phyloP scores from a whole-genome alignment of 2,888 invertebrate species.

The Anarsia innoxiella region DNA sequence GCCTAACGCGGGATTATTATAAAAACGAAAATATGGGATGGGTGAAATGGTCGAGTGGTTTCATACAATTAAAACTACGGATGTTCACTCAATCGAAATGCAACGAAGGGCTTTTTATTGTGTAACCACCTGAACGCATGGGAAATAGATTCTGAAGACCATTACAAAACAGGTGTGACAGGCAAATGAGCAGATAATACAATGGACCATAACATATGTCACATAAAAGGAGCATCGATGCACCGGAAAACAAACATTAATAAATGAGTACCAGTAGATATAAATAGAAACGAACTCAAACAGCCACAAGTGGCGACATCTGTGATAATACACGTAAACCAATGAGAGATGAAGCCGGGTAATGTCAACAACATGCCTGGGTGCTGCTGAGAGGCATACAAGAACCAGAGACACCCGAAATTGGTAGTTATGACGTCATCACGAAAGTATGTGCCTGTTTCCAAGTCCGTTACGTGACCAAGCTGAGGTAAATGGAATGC shows the following conservation, averaged over 20 bases:
- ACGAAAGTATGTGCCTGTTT: slow-evolving; percentile 62
- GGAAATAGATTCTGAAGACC: slow-evolving; percentile 26
- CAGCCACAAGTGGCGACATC: slow-evolving; percentile 8
- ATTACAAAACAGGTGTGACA: slow-evolving; percentile 15
- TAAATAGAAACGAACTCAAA: too few species aligned
- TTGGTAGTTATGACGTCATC: slow-evolving; percentile 59
- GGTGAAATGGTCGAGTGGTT: slow-evolving; percentile 59
- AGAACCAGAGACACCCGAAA: slow-evolving; percentile 40
- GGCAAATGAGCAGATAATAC: slow-evolving; percentile 7
- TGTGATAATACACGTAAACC: neutral
- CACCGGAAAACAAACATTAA: too few species aligned
- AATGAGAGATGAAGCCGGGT: neutral
- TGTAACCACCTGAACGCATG: slow-evolving; percentile 31
- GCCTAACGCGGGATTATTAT: slow-evolving; percentile 41
- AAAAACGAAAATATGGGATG: slow-evolving; percentile 51
- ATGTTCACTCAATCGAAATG: slow-evolving; percentile 38
- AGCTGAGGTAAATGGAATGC: slow-evolving; percentile 13
- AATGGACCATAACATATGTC: too few species aligned
- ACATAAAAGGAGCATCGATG: too few species aligned
- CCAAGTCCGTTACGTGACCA: slow-evolving; percentile 49
- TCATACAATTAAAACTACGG: slow-evolving; percentile 51
- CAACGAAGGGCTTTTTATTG: slow-evolving; percentile 35
- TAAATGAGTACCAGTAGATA: too few species aligned
- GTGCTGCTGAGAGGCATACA: slow-evolving; percentile 11
- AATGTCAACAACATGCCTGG: neutral